Evolutionary conservation across 2,888 invertebrate species (phyloP), one percentile per base, ranked within the genome.

Genomic region (Actias luna): DNA sequence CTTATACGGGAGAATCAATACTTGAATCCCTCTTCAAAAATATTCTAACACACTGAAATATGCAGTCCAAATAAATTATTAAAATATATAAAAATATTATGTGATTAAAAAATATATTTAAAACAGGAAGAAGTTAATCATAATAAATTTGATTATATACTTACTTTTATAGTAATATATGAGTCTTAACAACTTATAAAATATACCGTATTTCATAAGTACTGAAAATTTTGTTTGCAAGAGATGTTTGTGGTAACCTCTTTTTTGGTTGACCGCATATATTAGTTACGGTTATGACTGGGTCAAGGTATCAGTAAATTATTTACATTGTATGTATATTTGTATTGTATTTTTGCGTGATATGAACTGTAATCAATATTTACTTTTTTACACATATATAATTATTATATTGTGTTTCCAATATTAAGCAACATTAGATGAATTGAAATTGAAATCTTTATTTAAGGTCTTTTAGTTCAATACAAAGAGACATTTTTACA

Each of bases 281-380:
- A 42, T 46, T 61, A 50, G 58, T 65, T 27, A 66, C 71, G 71
- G 71, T 65, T 57, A 61, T 18, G 18, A 46, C 46, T 29, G 58
- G 61, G 59, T 61, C 55, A 52, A 65, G 64, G 39, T n/a, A 61
- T 61, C 59, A 63, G 27, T 42, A 42, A 42, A n/a, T 52, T 52
- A 52, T 4, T 16, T 52, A 52, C 16, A 29, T 46, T 10, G 22
- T 42, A 18, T 10, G 22, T 42, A 18, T 27, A 52, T 25, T 52
- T 14, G 14, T 27, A 2, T 27, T 1, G 29, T 12, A n/a, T n/a
- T 52, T 16, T 52, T 18, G 27, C 16, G 5, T 5, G 14, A 25
- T 27, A 29, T 52, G 27, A 52, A 16, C 12, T 12, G 1, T 29
- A 27, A 7, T 27, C 4, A 29, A 16, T 52, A 3, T 42, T 42